Evolutionary conservation across 2,113 vertebrate species (phyloP).

Genomic region (Zosterops hypoxanthus): DNA sequence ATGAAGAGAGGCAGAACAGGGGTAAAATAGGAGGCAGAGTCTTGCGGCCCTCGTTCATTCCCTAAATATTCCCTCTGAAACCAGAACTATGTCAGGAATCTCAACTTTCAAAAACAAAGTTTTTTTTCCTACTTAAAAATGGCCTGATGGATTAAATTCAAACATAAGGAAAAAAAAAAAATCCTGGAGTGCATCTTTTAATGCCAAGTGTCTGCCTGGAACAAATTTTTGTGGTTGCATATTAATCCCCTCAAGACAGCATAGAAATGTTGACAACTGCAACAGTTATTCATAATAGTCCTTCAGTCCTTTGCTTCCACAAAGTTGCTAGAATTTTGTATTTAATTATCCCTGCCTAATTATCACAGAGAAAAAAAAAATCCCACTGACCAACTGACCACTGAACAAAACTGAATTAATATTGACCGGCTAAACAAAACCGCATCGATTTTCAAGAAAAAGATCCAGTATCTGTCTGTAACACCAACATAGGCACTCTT

Average conservation of each 20-base stretch:
- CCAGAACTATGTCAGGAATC: slow-evolving; percentile 34
- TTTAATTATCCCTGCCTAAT: slow-evolving; percentile 32
- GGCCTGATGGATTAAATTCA: not conserved
- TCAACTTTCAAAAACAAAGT: not conserved
- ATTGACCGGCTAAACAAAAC: too few species aligned
- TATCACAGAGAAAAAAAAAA: not conserved
- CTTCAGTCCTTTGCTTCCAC: not conserved
- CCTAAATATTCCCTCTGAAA: slow-evolving; percentile 13
- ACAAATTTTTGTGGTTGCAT: slow-evolving; percentile 45
- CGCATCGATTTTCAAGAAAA: not conserved
- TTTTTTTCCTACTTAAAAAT: slow-evolving; percentile 17
- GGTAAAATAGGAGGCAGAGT: not conserved
- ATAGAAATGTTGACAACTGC: slow-evolving; percentile 48
- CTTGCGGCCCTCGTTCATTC: not conserved
- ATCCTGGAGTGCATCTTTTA: not conserved
- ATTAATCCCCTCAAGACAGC: slow-evolving; percentile 33
- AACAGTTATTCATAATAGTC: not conserved
- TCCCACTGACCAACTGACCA: not conserved
- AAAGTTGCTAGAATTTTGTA: slow-evolving; percentile 15
- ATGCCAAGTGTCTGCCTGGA: slow-evolving; percentile 51
- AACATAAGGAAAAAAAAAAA: not conserved
- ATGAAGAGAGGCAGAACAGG: not conserved
- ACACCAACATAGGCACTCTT: not conserved
- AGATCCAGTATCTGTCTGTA: not conserved
- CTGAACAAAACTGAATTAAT: not conserved